Evolutionary conservation across 2,888 invertebrate species (phyloP).

Genomic region (Lasioglossum figueresi): DNA sequence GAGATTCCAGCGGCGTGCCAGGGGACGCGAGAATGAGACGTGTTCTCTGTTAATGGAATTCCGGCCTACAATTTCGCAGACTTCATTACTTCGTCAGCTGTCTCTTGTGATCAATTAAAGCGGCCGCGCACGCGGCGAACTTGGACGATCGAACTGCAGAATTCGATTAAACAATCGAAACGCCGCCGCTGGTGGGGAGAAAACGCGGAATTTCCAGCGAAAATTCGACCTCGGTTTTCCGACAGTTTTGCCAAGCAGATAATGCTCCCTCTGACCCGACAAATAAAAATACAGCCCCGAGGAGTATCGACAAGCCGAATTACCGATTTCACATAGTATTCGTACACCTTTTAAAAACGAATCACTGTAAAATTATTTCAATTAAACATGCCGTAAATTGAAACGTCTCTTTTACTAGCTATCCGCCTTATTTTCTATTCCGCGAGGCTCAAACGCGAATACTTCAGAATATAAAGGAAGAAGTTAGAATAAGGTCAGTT

Average conservation of each 20-base stretch:
- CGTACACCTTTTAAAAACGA: too few relatives aligned
- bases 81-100: slow-evolving; percentile 47
- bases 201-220: not conserved
- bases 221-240: slow-evolving; percentile 1
- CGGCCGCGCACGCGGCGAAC: not conserved
- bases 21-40: slow-evolving; percentile 27
- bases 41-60: slow-evolving; percentile 43
- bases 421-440: not conserved
- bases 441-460: not conserved
- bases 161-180: slow-evolving; percentile 18
- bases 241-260: not conserved
- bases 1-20: slow-evolving; percentile 38
- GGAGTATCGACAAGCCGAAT: not conserved
- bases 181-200: not conserved
- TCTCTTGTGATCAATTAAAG: slow-evolving; percentile 43
- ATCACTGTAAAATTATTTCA: too few relatives aligned
- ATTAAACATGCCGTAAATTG: not conserved
- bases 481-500: not conserved
- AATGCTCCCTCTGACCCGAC: not conserved
- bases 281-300: not conserved
- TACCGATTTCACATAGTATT: not conserved
- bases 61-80: slow-evolving; percentile 41
- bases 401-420: not conserved
- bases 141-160: not conserved
- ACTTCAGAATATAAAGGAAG: not conserved